Base-by-base conservation (phyloP, 2,113 vertebrate genomes). In the Raphicerus campestris region DNA sequence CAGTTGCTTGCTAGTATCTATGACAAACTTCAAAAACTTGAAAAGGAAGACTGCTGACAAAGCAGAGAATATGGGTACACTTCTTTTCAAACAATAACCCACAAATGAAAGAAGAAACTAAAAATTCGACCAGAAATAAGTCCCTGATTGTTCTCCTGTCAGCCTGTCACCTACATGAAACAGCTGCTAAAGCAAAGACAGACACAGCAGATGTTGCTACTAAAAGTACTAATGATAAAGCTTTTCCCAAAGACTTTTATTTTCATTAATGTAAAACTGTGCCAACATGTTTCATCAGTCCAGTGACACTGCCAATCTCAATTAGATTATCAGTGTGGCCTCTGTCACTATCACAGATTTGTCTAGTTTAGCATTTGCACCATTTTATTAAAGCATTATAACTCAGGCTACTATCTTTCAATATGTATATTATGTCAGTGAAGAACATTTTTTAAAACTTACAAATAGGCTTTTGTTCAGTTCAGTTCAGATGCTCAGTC, bases 121-220 rank as follows among this genome's bases (percentile, higher is more conserved):
- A 98, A 96, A 97, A 97, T 95, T 91, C 92, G 93, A 93, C 93
- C 85, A 97, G 96, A 98, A 98, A 97, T 96, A 97, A 97, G 93
- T 77, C 88, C 91, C 42, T 91, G 96, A 98, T 97, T 97, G 95
- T 97, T 97, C 96, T 96, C 87, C 90, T 97, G 96, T 97, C 97
- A 97, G 89, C 49, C 70, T 96, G 95, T 97, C 98, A 98, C 96
- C 97, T 97, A 94, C 96, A 75, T 94, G 47, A 97, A 97, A 97
- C 81, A 96, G 81, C 93, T 95, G 87, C 93, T 97, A 81, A 92
- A 86, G 90, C 80, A 92, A 86, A 98, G 97, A 91, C 97, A 96
- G 92, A 78, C 55, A 53, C 24, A 90, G 81, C 78, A 96, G 95
- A 90, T 96, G 61, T 92, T 96, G 77, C 70, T 89, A 60, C 89